Evolutionary conservation across 2,888 invertebrate species (phyloP).

Genomic region (Hecatera dysodea): DNA sequence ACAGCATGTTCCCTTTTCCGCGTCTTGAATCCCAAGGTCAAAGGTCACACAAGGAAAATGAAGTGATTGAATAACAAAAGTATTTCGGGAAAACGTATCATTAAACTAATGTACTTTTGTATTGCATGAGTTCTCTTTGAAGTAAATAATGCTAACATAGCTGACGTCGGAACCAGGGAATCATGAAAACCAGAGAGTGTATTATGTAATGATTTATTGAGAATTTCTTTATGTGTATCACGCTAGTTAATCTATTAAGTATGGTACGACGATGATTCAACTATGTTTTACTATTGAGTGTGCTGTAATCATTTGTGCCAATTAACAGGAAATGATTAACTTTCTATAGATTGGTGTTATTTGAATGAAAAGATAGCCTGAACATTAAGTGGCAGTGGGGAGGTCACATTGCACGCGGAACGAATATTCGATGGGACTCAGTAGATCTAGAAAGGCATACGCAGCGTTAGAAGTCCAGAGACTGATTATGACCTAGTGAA

Average conservation of each 20-base stretch:
- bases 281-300: background rate
- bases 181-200: background rate
- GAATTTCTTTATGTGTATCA: background rate
- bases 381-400: background rate
- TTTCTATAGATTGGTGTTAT: background rate
- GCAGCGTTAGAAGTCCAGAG: too few species aligned
- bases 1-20: conserved; percentile 2
- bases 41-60: conserved; percentile 20
- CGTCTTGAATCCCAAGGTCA: conserved; percentile 16
- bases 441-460: too few species aligned
- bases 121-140: conserved; percentile 8
- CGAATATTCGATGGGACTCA: too few species aligned
- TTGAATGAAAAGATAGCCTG: background rate
- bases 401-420: too few species aligned
- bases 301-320: background rate
- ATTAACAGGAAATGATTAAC: background rate
- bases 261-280: background rate
- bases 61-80: conserved; percentile 10
- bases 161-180: background rate
- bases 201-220: conserved; percentile 12
- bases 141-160: background rate
- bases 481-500: too few species aligned
- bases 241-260: background rate
- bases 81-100: background rate
- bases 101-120: background rate